These are phyloP conservation scores for Nerophis lumbriciformis DNA, from an alignment of 2,113 vertebrate genomes.

Conservation along the genomic window DNA sequence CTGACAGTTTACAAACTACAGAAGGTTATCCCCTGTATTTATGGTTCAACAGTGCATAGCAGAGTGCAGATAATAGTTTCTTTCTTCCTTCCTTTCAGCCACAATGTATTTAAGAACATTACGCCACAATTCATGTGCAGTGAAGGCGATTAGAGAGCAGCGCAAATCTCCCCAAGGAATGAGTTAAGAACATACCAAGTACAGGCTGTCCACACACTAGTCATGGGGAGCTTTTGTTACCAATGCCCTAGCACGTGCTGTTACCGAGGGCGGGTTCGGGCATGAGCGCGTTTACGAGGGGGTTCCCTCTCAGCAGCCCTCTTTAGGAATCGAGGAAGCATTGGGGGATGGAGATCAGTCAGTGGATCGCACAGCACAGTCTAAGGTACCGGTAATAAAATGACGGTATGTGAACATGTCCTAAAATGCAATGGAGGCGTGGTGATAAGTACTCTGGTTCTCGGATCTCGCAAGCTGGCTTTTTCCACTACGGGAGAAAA, in stretches of 20 bases:
- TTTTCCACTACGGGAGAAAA: not conserved
- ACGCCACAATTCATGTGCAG: not conserved
- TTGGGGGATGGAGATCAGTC: constrained; percentile 6
- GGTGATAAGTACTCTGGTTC: not conserved
- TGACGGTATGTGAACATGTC: not conserved
- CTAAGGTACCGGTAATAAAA: not conserved
- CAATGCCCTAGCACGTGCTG: constrained; percentile 27
- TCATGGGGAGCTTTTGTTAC: constrained; percentile 15
- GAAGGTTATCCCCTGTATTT: constrained; percentile 20
- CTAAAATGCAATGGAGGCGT: not conserved
- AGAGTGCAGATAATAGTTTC: not conserved
- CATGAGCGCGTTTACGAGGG: constrained; percentile 21
- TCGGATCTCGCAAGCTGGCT: not conserved
- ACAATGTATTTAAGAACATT: not conserved
- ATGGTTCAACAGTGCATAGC: constrained; percentile 7
- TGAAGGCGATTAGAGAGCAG: constrained; percentile 1
- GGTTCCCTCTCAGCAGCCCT: constrained; percentile 9
- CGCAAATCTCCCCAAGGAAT: constrained; percentile 15
- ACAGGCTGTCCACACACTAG: constrained; percentile 5
- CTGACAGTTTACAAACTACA: constrained; percentile 3
- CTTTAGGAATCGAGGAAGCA: not conserved
- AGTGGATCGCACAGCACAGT: not conserved
- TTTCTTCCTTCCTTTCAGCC: not conserved
- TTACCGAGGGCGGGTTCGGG: not conserved
- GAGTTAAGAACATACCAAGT: constrained; percentile 4